A percentile compares a stretch with the other conserved stretches of the same genome.
These are phyloP conservation scores for Ptiloglossa arizonensis DNA, from an alignment of 1,140 invertebrate species.

Conservation along the genomic window DNA sequence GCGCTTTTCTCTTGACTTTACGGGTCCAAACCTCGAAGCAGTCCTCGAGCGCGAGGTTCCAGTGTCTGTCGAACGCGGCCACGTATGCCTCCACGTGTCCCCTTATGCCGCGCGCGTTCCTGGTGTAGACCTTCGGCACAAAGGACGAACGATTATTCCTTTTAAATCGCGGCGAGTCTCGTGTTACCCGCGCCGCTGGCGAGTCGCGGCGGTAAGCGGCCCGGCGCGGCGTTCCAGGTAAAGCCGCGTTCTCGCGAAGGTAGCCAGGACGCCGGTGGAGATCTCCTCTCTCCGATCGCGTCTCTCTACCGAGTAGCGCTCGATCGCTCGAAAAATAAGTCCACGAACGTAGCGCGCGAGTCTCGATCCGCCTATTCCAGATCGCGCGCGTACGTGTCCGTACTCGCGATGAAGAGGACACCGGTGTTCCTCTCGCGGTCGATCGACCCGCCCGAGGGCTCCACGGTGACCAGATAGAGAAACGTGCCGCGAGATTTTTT, in stretches of 20 bases:
- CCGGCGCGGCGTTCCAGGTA: conserved; percentile 67
- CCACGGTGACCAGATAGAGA: no score
- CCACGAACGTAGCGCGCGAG: conserved; percentile 5
- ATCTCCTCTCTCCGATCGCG: not conserved
- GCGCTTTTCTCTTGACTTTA: conserved; percentile 84
- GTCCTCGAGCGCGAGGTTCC: conserved; percentile 94
- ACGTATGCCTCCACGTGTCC: conserved; percentile 91
- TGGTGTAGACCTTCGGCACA: conserved; percentile 84
- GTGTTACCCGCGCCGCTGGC: not conserved
- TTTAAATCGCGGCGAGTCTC: conserved; percentile 62
- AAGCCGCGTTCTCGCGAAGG: conserved; percentile 49
- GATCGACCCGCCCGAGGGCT: not conserved
- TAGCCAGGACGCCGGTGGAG: not conserved
- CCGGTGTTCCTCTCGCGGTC: not conserved
- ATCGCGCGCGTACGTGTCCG: conserved; percentile 27
- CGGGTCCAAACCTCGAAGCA: conserved; percentile 93
- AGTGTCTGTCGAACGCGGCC: conserved; percentile 96
- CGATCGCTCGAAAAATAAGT: conserved; percentile 12
- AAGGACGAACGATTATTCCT: conserved; percentile 73
- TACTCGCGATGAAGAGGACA: conserved; percentile 16
- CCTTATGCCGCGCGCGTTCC: conserved; percentile 85
- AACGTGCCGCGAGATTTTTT: not conserved
- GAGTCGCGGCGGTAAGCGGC: conserved; percentile 19
- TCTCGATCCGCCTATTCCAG: conserved; percentile 21
- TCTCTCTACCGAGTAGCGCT: not conserved